Conservation (phyloP, 2,797 vertebrate genomes). For the Pogoniulus pusillus region DNA sequence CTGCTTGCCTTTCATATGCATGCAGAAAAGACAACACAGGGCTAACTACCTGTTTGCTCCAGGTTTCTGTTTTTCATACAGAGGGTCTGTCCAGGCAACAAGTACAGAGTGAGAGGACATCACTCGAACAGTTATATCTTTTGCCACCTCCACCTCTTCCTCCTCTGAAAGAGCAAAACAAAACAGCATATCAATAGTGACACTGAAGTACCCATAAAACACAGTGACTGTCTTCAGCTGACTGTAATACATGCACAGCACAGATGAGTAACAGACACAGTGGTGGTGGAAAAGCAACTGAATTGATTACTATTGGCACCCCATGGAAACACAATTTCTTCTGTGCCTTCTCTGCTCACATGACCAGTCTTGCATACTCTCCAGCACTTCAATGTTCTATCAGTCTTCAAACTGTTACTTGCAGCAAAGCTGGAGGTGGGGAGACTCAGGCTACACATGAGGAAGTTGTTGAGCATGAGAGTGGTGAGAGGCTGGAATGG, state of each 20-base stretch:
- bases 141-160: slow-evolving; percentile 83
- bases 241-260: rapidly evolving
- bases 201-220: not conserved
- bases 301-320: not conserved
- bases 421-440: too few relatives aligned
- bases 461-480: too few relatives aligned
- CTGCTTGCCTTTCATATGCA: not conserved
- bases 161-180: slow-evolving; percentile 81
- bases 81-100: slow-evolving; percentile 92
- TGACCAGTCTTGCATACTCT: not conserved
- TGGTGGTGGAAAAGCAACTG: not conserved
- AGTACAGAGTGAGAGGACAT: slow-evolving; percentile 95
- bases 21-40: not conserved
- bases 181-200: not conserved
- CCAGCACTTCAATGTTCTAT: not conserved
- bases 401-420: not conserved
- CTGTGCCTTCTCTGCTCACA: not conserved
- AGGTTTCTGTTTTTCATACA: slow-evolving; percentile 83
- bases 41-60: slow-evolving; percentile 69
- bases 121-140: slow-evolving; percentile 91
- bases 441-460: too few relatives aligned
- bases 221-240: not conserved
- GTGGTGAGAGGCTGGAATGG: too few relatives aligned
- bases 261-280: not conserved
- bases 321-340: not conserved